phyloP scores from a whole-genome alignment of 2,888 invertebrate species.

The Tetheella fluctuosa region DNA sequence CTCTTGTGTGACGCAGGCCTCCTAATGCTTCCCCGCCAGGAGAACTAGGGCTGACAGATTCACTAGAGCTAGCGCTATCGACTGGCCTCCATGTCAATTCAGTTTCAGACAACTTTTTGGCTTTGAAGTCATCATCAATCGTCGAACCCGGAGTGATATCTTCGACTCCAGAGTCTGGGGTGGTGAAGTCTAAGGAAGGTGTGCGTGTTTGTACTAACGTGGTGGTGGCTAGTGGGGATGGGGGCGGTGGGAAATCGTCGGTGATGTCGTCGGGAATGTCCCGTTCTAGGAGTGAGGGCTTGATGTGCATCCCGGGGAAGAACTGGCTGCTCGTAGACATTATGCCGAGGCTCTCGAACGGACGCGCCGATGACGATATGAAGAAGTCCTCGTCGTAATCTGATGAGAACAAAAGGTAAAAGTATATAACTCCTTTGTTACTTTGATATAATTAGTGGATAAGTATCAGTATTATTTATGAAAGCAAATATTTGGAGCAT shows the following conservation, averaged over 20 bases:
- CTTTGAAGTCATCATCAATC: slow-evolving; percentile 63
- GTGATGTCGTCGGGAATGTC: slow-evolving; percentile 50
- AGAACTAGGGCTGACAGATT: slow-evolving; percentile 74
- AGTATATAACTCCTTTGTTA: not conserved
- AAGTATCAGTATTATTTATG: no score
- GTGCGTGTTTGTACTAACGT: slow-evolving; percentile 48
- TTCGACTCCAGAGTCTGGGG: slow-evolving; percentile 86
- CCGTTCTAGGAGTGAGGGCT: slow-evolving; percentile 54
- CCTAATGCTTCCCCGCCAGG: slow-evolving; percentile 83
- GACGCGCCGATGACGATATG: slow-evolving; percentile 88
- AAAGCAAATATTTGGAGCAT: no score
- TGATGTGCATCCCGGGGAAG: slow-evolving; percentile 86
- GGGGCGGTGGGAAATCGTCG: slow-evolving; percentile 54
- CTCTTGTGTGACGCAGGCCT: slow-evolving; percentile 88
- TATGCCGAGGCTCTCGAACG: slow-evolving; percentile 86
- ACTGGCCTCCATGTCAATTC: slow-evolving; percentile 57
- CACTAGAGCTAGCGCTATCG: slow-evolving; percentile 74
- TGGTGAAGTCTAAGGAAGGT: slow-evolving; percentile 78
- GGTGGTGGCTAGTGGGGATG: slow-evolving; percentile 50
- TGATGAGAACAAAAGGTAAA: slow-evolving; percentile 41
- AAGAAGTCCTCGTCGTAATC: slow-evolving; percentile 88
- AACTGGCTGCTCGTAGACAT: slow-evolving; percentile 86
- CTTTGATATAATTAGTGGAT: no score
- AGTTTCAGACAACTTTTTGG: slow-evolving; percentile 51
- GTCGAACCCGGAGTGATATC: slow-evolving; percentile 83